phyloP scores from a whole-genome alignment of 2,797 vertebrate genomes.

The Platalea minor region DNA sequence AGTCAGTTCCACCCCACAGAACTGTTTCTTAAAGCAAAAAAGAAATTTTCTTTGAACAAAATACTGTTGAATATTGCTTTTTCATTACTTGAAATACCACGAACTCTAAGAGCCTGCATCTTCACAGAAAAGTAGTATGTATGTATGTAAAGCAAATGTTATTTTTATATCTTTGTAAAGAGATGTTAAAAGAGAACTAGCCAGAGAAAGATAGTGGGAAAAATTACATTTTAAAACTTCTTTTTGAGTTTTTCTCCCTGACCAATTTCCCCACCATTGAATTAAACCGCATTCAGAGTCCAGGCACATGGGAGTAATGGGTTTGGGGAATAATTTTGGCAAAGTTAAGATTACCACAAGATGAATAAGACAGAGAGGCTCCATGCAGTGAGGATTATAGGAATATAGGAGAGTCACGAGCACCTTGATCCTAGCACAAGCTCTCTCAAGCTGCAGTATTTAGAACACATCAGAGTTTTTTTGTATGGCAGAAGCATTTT shows the following conservation, averaged over 20 bases:
- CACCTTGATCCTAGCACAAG: neutral
- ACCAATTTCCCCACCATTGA: neutral
- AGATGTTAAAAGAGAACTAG: neutral
- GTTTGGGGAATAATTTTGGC: neutral
- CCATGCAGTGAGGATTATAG: neutral
- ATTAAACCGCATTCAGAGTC: neutral
- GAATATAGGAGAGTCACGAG: neutral
- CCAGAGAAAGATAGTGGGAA: neutral
- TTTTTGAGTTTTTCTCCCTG: neutral
- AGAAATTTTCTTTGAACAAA: neutral
- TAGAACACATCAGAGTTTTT: neutral
- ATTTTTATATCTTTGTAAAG: neutral
- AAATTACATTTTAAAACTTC: neutral
- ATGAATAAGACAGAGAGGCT: neutral
- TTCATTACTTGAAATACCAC: neutral
- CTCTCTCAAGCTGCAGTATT: neutral
- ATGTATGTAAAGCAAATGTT: neutral
- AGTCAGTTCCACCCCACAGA: neutral
- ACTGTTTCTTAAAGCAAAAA: neutral
- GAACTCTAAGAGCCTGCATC: neutral
- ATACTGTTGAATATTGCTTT: neutral
- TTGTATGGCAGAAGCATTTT: neutral
- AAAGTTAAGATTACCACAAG: neutral
- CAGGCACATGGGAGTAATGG: neutral
- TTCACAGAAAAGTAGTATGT: neutral